These are phyloP conservation scores for Aphelocoma californica DNA, from an alignment of 2,797 vertebrate species.

Conservation along the genomic window DNA sequence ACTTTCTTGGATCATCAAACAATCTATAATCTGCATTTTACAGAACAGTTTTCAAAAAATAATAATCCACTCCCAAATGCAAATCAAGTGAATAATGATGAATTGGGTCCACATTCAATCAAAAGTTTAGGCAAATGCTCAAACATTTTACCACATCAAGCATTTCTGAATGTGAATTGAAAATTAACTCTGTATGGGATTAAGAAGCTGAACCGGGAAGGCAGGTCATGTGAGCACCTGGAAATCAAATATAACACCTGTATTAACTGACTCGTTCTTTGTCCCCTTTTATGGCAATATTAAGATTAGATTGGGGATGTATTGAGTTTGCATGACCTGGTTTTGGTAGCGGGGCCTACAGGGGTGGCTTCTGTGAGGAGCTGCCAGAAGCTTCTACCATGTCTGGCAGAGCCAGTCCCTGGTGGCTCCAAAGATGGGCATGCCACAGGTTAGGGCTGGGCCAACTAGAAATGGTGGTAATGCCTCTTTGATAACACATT, in stretches of 20 bases:
- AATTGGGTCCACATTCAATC: not conserved
- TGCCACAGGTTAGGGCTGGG: not conserved
- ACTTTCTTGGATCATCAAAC: not conserved
- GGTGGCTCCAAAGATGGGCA: not conserved
- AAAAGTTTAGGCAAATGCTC: not conserved
- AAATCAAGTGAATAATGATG: not conserved
- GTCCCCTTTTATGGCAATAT: not conserved
- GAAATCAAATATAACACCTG: not conserved
- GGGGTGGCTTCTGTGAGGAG: rapidly evolving
- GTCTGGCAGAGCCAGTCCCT: not conserved
- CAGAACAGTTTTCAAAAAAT: not conserved
- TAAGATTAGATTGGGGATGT: not conserved
- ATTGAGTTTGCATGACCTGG: not conserved
- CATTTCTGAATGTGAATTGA: not conserved
- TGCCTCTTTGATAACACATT: not conserved
- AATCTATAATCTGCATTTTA: not conserved
- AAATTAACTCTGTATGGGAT: not conserved
- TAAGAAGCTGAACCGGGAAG: not conserved
- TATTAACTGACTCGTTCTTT: not conserved
- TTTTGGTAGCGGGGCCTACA: not conserved
- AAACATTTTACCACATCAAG: not conserved
- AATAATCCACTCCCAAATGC: not conserved
- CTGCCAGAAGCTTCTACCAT: not conserved
- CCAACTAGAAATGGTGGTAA: not conserved
- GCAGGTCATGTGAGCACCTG: not conserved